A percentile compares a stretch with the other conserved stretches of the same genome.
phyloP scores from a whole-genome alignment of 1,140 invertebrate genomes.

The Ostrea edulis region DNA sequence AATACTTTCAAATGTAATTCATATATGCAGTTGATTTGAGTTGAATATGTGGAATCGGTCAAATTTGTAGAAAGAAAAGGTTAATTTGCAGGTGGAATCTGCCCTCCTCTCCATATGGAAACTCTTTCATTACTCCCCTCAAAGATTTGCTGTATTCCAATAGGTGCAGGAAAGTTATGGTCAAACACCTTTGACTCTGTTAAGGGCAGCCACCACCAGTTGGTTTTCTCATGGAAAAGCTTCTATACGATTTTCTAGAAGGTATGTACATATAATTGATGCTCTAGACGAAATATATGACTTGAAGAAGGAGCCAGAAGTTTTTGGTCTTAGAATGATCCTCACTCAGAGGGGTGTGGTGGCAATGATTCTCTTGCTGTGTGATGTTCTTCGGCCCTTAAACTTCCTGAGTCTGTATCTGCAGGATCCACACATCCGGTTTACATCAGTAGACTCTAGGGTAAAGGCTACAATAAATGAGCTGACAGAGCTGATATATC shows the following conservation, averaged over 20 bases:
- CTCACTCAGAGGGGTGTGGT: constrained; percentile 17
- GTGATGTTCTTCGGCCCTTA: constrained; percentile 30
- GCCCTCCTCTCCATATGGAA: constrained; percentile 51
- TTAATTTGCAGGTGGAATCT: constrained; percentile 33
- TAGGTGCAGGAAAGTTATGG: constrained; percentile 49
- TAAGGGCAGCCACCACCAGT: constrained; percentile 43
- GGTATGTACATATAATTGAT: constrained; percentile 29
- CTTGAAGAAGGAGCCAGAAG: constrained; percentile 39
- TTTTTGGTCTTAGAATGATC: constrained; percentile 19
- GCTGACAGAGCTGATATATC: neutral
- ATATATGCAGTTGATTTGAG: too few relatives aligned
- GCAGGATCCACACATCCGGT: constrained; percentile 21
- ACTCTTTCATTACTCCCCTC: constrained; percentile 50
- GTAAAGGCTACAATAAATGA: constrained; percentile 43
- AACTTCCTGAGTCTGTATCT: constrained; percentile 37
- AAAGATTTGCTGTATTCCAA: constrained; percentile 38
- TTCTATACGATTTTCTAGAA: constrained; percentile 24
- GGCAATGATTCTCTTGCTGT: constrained; percentile 32
- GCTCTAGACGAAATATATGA: constrained; percentile 40
- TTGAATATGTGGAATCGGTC: too few relatives aligned
- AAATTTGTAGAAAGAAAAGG: too few relatives aligned
- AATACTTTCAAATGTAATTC: too few relatives aligned
- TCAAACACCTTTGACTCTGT: constrained; percentile 22
- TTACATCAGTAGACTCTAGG: too few relatives aligned
- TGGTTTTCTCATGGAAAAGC: constrained; percentile 51